Base-by-base conservation (phyloP, 2,797 vertebrate species). In the Cynodonichthys magdalenae region DNA sequence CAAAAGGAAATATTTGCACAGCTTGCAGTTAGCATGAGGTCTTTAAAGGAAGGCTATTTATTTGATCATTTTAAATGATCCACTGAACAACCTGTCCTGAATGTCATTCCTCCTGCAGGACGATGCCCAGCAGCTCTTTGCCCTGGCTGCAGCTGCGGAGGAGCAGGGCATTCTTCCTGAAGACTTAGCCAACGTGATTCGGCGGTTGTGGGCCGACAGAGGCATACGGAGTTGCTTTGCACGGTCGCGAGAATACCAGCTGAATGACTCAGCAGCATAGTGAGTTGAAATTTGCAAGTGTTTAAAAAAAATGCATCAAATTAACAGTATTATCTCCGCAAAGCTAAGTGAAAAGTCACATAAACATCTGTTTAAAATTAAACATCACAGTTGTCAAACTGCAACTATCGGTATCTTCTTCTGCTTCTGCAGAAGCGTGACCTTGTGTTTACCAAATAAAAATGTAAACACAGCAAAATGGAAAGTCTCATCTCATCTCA, bases 211-310 rank as follows among this genome's bases (percentile, higher is more conserved):
- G 98, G 92, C 93, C 3, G 97, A 99, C 87, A 84, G 92, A 0
- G 96, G 97, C 7, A 96, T 99, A 66, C 96, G 98, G 92, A 92
- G 90, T 67, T 99, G 98, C 88, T 98, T 99, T 66, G 77, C 92
- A 15, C 95, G 98, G 65, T 96, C 97, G 1, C 91, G 97, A 71
- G 98, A 99, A 82, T 99, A 99, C 91, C 98, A 99, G 85, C 97
- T 99, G 77, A 99, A 99, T 0, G 98, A 99, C 87, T 99, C 98
- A 0, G 97, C 98, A 11, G 98, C 97, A 82, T 99, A 99, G 98
- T 98, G 91, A 97, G 96, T 96, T 42, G 36, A 44, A 57, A 59
- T 65, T 39, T 71, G n/a, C 74, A 63, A 74, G 24, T 46, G 17
- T 42, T 45, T 24, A 24, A 39, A 28, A 11, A 51, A 29, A 39